Evolutionary conservation across 1,140 invertebrate species (phyloP).

Genomic region (Drosophila murphyi): DNA sequence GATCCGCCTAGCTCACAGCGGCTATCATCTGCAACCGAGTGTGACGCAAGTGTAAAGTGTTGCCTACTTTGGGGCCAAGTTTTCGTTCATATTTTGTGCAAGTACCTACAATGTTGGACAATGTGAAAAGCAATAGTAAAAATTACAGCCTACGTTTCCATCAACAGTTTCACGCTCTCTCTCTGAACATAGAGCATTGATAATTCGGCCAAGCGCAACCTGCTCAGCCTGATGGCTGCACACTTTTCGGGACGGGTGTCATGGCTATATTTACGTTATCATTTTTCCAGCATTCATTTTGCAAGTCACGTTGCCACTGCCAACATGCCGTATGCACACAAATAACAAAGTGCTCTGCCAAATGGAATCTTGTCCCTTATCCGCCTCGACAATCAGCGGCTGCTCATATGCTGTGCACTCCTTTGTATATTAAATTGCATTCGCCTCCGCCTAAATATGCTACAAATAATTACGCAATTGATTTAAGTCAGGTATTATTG

Average conservation of each 20-base stretch:
- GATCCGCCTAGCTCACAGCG: conserved; percentile 1
- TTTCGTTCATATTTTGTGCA: background rate
- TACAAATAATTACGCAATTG: conserved; percentile 44
- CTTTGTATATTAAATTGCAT: conserved; percentile 47
- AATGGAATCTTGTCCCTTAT: background rate
- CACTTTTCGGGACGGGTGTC: conserved; percentile 31
- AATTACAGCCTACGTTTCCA: conserved; percentile 1
- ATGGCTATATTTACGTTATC: conserved; percentile 70
- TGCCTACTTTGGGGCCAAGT: conserved; percentile 8
- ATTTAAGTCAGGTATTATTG: conserved; percentile 52
- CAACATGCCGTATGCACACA: conserved; percentile 50
- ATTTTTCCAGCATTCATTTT: conserved; percentile 73
- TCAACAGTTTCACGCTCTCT: background rate
- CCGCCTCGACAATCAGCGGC: conserved; percentile 2
- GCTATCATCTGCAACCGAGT: conserved; percentile 14
- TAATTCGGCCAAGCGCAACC: conserved; percentile 11
- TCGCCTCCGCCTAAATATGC: conserved; percentile 6
- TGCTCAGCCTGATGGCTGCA: background rate
- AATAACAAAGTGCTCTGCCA: conserved; percentile 51
- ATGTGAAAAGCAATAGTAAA: background rate
- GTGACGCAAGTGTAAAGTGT: conserved; percentile 20
- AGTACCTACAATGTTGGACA: background rate
- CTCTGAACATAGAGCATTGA: conserved; percentile 1
- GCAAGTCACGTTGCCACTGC: conserved; percentile 63
- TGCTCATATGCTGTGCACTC: conserved; percentile 5